These are phyloP conservation scores for Drosophila parthenogenetica DNA, from an alignment of 2,888 invertebrate genomes.

Conservation along the genomic window DNA sequence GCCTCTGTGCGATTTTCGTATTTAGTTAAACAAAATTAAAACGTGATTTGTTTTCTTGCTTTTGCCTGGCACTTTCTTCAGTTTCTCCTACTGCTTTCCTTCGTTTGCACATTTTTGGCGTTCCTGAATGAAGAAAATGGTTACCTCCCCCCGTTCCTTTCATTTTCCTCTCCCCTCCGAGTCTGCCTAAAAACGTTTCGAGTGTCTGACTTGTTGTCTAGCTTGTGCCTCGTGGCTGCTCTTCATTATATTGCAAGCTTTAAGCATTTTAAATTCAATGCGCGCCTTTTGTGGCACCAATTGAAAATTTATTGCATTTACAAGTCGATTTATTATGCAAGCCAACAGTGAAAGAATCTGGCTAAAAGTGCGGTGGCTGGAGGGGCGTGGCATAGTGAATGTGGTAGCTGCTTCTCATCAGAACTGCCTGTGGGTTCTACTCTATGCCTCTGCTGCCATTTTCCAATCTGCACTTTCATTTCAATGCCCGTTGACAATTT, in stretches of 20 bases:
- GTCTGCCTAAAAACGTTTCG: constrained; percentile 6
- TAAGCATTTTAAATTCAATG: constrained; percentile 72
- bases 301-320: constrained; percentile 78
- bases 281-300: constrained; percentile 67
- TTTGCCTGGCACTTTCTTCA: constrained; percentile 67
- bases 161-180: neutral
- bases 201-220: constrained; percentile 35
- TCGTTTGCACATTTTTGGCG: constrained; percentile 68
- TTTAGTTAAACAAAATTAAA: constrained; percentile 84
- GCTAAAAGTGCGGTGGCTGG: neutral
- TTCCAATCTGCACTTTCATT: constrained; percentile 78
- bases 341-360: constrained; percentile 38
- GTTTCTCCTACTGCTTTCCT: constrained; percentile 38
- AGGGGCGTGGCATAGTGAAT: neutral
- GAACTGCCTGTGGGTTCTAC: constrained; percentile 62
- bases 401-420: constrained; percentile 64
- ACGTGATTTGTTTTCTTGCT: constrained; percentile 84
- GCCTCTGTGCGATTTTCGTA: constrained; percentile 77
- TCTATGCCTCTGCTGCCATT: constrained; percentile 52
- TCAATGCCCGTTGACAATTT: constrained; percentile 78
- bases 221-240: constrained; percentile 43
- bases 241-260: constrained; percentile 70
- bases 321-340: constrained; percentile 79
- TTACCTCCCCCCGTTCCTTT: neutral
- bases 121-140: constrained; percentile 37